These are phyloP conservation scores for Prionailurus bengalensis DNA, from an alignment of 2,113 vertebrate genomes.

Conservation along the genomic window DNA sequence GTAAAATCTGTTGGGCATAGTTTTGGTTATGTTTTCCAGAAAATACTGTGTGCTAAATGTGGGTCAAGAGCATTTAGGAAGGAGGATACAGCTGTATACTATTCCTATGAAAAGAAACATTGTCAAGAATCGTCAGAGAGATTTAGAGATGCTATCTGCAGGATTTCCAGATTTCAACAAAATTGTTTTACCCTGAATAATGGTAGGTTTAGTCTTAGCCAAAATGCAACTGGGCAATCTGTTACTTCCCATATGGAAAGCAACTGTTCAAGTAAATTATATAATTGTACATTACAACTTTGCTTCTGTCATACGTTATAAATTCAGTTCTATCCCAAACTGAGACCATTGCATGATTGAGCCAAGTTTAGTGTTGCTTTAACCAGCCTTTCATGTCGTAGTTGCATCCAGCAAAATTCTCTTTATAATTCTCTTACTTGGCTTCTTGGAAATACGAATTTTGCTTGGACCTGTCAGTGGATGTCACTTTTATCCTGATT, in stretches of 20 bases:
- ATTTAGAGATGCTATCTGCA: conserved; percentile 76
- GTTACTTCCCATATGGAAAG: conserved; percentile 87
- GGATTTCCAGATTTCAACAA: conserved; percentile 82
- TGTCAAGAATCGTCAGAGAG: conserved; percentile 74
- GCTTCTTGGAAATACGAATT: conserved; percentile 48
- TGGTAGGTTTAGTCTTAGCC: conserved; percentile 79
- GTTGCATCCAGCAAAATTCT: not conserved
- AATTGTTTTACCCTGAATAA: conserved; percentile 80
- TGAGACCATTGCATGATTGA: conserved; percentile 51
- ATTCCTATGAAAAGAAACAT: conserved; percentile 66
- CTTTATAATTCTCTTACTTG: conserved; percentile 41
- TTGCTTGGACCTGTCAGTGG: not conserved
- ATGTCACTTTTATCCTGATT: not conserved
- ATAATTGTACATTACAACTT: conserved; percentile 82
- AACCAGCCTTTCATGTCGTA: not conserved
- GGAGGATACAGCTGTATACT: conserved; percentile 25
- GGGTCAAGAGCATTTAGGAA: conserved; percentile 55
- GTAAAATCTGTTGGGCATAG: conserved; percentile 30
- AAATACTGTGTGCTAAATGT: conserved; percentile 59
- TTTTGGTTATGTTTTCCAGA: conserved; percentile 42
- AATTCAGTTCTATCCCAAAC: conserved; percentile 63
- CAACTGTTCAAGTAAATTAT: conserved; percentile 85
- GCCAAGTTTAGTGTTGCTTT: conserved; percentile 77
- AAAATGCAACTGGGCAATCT: conserved; percentile 85
- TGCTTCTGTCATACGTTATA: conserved; percentile 79